These are phyloP conservation scores for Hydriomena furcata DNA, from an alignment of 2,888 invertebrate species.

Conservation along the genomic window DNA sequence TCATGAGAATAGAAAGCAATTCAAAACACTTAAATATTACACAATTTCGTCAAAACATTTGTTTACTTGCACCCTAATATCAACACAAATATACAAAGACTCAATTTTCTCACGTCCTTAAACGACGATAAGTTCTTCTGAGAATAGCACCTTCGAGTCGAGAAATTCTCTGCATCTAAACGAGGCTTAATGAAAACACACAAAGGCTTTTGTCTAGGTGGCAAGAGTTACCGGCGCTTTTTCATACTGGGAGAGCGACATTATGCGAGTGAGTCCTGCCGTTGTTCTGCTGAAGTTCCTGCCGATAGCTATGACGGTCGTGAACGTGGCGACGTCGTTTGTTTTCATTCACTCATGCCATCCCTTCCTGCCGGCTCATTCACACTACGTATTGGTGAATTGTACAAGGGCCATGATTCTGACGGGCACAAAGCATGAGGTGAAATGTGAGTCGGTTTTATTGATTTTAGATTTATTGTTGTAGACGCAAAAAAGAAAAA, in stretches of 20 bases:
- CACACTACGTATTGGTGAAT: conserved; percentile 51
- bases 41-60: too few relatives aligned
- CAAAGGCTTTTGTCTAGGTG: conserved; percentile 52
- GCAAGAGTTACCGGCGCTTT: conserved; percentile 67
- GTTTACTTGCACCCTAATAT: too few relatives aligned
- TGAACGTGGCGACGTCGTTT: conserved; percentile 67
- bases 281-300: conserved; percentile 68
- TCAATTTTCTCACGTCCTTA: too few relatives aligned
- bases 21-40: too few relatives aligned
- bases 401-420: conserved; percentile 55
- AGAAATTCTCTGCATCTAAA: too few relatives aligned
- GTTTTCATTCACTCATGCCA: conserved; percentile 60
- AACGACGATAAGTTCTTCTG: too few relatives aligned
- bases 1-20: too few relatives aligned
- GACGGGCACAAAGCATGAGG: conserved; percentile 38
- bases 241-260: conserved; percentile 67
- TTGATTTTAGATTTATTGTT: too few relatives aligned
- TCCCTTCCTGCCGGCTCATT: conserved; percentile 39
- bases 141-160: too few relatives aligned
- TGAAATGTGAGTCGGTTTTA: conserved; percentile 47
- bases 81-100: too few relatives aligned
- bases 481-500: too few relatives aligned
- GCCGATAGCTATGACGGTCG: conserved; percentile 63
- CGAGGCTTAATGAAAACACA: background rate
- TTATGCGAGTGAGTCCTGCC: conserved; percentile 65